These are phyloP conservation scores for Automeris io DNA, from an alignment of 2,888 invertebrate genomes.

Conservation along the genomic window DNA sequence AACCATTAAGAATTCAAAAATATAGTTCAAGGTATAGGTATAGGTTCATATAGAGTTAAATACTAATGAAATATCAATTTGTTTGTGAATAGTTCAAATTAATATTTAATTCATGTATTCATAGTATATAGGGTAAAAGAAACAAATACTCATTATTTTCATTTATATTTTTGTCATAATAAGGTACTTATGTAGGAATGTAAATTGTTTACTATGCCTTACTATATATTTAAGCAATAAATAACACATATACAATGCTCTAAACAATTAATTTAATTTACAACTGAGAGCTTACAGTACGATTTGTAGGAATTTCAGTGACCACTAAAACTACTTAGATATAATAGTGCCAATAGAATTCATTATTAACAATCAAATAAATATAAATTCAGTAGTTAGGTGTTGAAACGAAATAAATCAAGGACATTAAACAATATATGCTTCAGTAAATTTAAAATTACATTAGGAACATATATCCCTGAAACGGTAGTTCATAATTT, in stretches of 20 bases:
- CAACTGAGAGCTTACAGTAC: constrained; percentile 26
- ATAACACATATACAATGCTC: constrained; percentile 52
- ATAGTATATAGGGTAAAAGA: background rate
- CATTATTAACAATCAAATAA: constrained; percentile 5
- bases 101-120: too few relatives aligned
- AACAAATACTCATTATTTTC: constrained; percentile 15
- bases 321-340: constrained; percentile 5
- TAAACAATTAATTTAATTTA: constrained; percentile 53
- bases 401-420: background rate
- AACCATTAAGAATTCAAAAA: too few relatives aligned
- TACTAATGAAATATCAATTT: too few relatives aligned
- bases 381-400: too few relatives aligned
- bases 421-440: constrained; percentile 1
- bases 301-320: constrained; percentile 51
- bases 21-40: too few relatives aligned
- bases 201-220: constrained; percentile 31
- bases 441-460: constrained; percentile 3
- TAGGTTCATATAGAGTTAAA: too few relatives aligned
- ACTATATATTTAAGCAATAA: constrained; percentile 52
- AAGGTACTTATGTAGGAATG: constrained; percentile 40
- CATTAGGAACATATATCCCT: constrained; percentile 6
- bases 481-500: constrained; percentile 1
- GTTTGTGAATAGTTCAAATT: too few relatives aligned
- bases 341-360: constrained; percentile 5
- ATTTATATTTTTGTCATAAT: constrained; percentile 28